Base-by-base conservation (phyloP, 2,797 vertebrate species). In the Danio tinwini region DNA sequence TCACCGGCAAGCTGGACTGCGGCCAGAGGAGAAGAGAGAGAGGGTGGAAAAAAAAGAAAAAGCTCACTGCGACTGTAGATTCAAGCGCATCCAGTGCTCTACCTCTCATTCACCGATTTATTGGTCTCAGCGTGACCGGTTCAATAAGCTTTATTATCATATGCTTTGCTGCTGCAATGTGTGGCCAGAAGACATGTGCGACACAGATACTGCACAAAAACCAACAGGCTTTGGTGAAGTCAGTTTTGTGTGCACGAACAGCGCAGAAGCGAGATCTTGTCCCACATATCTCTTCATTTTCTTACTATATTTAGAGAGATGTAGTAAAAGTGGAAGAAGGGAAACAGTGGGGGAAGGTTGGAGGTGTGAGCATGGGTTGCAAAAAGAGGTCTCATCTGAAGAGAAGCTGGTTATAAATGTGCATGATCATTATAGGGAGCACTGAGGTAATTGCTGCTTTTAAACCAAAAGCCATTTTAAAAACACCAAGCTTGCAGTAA, bases 231-330 rank as follows among this genome's bases (percentile, higher is more conserved):
- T 21, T 13, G 14, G 44, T 45, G 47, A 21, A 14, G 29, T 29
- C 56, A 62, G 52, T 40, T 53, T 53, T 74, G 55, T 7, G 64
- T 29, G 58, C 47, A 78, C 29, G 37, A 58, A 59, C 16, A 14
- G 8, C 12, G 4, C 29, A 61, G 67, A n/a, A 63, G 40, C 9
- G 72, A 80, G 69, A 74, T 82, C 81, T 76, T 47, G 63, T 73
- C 78, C 80, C 68, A 64, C 55, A 77, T 79, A 74, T 72, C 67
- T 78, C 61, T 63, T 78, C 55, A 75, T 73, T 80, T 82, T 17
- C 76, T 0, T 58, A 72, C 83, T 86, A 83, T 84, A 82, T 85
- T 82, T 85, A 83, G 78, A 81, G 75, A 62, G 69, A 29, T 29
- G 55, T 53, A 59, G 80, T 37, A 59, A 58, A 45, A 49, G 65